Evolutionary conservation across 2,113 vertebrate species (phyloP).

Genomic region (Semicossyphus pulcher): DNA sequence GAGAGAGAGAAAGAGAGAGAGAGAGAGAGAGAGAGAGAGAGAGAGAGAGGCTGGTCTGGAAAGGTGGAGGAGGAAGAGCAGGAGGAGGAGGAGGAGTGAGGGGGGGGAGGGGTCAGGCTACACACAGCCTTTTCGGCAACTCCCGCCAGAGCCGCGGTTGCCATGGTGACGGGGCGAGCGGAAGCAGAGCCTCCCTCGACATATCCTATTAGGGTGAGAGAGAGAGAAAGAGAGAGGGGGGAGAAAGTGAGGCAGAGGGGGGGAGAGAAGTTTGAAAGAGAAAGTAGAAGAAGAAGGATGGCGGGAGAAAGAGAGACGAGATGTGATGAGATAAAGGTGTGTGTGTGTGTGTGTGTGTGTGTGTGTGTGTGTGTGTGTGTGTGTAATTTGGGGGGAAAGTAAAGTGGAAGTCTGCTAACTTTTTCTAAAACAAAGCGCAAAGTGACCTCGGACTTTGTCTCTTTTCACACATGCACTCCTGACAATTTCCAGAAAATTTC

Average conservation of each 20-base stretch:
- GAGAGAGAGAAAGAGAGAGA: too few relatives aligned
- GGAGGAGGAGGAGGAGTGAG: conserved; percentile 18
- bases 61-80: conserved; percentile 68
- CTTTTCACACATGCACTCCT: too few relatives aligned
- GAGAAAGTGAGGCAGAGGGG: neutral
- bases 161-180: conserved; percentile 79
- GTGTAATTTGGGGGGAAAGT: neutral
- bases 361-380: conserved; percentile 24
- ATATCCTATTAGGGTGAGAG: conserved; percentile 80
- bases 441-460: too few relatives aligned
- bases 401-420: neutral
- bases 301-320: conserved; percentile 8
- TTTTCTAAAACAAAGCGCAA: too few relatives aligned
- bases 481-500: too few relatives aligned
- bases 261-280: conserved; percentile 34
- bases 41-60: conserved; percentile 48
- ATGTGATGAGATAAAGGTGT: conserved; percentile 3
- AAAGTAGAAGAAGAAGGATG: conserved; percentile 3
- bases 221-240: conserved; percentile 28
- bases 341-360: conserved; percentile 19
- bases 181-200: conserved; percentile 83
- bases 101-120: conserved; percentile 69
- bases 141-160: conserved; percentile 83
- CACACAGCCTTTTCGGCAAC: conserved; percentile 80
- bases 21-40: neutral